Conservation (phyloP, 2,888 invertebrate species). For the Papilio elwesi region DNA sequence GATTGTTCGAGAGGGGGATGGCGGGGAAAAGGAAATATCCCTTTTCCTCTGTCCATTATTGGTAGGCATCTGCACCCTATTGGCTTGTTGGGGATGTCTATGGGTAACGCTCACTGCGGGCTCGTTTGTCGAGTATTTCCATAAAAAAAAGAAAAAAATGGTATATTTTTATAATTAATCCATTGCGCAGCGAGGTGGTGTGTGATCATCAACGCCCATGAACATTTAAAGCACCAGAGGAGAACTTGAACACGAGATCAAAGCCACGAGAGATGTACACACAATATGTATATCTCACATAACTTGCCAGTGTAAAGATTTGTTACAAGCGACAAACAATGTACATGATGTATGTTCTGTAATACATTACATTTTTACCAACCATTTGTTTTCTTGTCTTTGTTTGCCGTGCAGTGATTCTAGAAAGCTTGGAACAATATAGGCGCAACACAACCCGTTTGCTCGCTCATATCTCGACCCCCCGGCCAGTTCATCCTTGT, state of each 20-base stretch:
- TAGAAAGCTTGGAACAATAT: conserved; percentile 19
- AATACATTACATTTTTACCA: neutral
- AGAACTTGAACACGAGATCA: neutral
- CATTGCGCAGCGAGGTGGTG: too few relatives aligned
- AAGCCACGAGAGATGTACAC: neutral
- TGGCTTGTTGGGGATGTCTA: too few relatives aligned
- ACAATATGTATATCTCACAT: neutral
- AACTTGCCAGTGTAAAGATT: neutral
- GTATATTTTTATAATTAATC: too few relatives aligned
- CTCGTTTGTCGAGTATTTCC: too few relatives aligned
- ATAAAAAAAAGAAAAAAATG: too few relatives aligned
- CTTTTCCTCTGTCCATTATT: too few relatives aligned
- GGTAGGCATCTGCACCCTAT: too few relatives aligned
- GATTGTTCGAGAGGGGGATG: too few relatives aligned
- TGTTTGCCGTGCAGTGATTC: neutral
- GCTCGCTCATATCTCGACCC: conserved; percentile 33
- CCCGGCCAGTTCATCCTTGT: conserved; percentile 30
- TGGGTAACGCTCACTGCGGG: too few relatives aligned
- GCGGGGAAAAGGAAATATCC: too few relatives aligned
- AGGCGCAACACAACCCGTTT: conserved; percentile 1
- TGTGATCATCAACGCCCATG: too few relatives aligned
- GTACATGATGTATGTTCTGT: neutral
- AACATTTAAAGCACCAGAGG: neutral
- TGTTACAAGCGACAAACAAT: too few relatives aligned
- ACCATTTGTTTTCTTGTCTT: neutral